A percentile compares a stretch with the other conserved stretches of the same genome.
phyloP scores from a whole-genome alignment of 2,797 vertebrate species.

The Muraenolepis orangiensis region DNA sequence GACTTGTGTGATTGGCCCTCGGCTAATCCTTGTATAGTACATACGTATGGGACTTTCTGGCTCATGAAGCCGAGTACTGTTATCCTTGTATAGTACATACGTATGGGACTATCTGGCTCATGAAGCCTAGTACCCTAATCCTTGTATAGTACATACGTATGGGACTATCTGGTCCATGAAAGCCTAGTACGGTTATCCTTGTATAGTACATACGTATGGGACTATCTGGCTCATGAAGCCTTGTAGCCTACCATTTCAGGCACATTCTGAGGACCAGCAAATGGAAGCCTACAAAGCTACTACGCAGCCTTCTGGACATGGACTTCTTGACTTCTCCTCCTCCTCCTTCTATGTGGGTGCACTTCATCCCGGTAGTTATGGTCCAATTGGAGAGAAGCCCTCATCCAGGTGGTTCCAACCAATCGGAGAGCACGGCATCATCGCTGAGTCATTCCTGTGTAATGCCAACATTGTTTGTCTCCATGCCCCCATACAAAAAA shows the following conservation, averaged over 20 bases:
- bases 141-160: no score
- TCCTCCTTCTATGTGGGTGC: constrained; percentile 26
- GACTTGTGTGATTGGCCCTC: constrained; percentile 33
- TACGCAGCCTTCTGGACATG: constrained; percentile 35
- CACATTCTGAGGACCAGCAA: constrained; percentile 36
- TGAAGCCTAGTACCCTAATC: no score
- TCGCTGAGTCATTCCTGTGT: constrained; percentile 40
- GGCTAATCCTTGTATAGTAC: constrained; percentile 31
- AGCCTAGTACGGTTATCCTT: no score
- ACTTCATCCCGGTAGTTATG: constrained; percentile 32
- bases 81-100: no score
- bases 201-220: constrained; percentile 36
- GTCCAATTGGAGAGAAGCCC: constrained; percentile 15
- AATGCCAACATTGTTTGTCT: constrained; percentile 30
- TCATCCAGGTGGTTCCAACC: constrained; percentile 23
- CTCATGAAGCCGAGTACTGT: no score
- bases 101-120: no score
- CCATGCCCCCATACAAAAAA: constrained; percentile 26
- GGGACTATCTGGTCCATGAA: no score
- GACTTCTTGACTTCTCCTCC: constrained; percentile 34
- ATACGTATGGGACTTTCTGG: no score
- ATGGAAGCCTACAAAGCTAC: constrained; percentile 44
- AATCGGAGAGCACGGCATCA: constrained; percentile 28
- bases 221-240: constrained; percentile 44
- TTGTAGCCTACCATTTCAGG: constrained; percentile 31